Base-by-base conservation (phyloP, 2,888 invertebrate genomes). In the Hirudinaria manillensis region DNA sequence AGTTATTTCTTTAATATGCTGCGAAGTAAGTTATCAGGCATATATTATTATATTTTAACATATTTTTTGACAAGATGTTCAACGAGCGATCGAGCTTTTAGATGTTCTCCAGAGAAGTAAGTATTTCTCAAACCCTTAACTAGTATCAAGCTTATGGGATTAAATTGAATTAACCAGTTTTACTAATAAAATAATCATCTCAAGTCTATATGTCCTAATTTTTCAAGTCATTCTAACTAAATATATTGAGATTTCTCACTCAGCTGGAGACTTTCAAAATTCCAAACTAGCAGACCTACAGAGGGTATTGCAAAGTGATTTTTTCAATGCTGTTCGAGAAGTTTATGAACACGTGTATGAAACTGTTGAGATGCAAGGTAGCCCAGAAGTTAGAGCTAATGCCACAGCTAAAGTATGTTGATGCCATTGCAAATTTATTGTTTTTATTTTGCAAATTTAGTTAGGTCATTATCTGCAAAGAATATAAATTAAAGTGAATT, bases 311-410 rank as follows among this genome's bases (percentile, higher is more conserved):
- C 95, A 96, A 86, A 96, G 96, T 85, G 98, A 99, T 83, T 99
- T 99, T 83, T 89, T 98, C 75, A 93, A 93, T 83, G 94, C 98
- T 53, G 97, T 99, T 0, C 89, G 97, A 75, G 98, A 99, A 87
- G 98, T 99, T 0, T 99, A 99, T 83, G 99, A 99, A 83, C 96
- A 97, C 88, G 95, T 99, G n/a, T 98, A 99, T 83, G 96, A 98
- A 86, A 98, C 98, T 1, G 95, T 98, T 0, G 97, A 98, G 82
- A 93, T 97, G 80, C 92, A 93, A 85, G 96, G 95, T 1, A 94
- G 94, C 1, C 94, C 87, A 4, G 98, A 98, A 85, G 93, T 97
- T 10, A 88, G 96, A 80, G 99, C 99, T 55, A 96, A 95, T 71
- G 99, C 99, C 1, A 98, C 99, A 56, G 98, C 98, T 0, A 98